A percentile compares a stretch with the other conserved stretches of the same genome.
phyloP scores from a whole-genome alignment of 1,140 invertebrate species.

The Calephelis nemesis region DNA sequence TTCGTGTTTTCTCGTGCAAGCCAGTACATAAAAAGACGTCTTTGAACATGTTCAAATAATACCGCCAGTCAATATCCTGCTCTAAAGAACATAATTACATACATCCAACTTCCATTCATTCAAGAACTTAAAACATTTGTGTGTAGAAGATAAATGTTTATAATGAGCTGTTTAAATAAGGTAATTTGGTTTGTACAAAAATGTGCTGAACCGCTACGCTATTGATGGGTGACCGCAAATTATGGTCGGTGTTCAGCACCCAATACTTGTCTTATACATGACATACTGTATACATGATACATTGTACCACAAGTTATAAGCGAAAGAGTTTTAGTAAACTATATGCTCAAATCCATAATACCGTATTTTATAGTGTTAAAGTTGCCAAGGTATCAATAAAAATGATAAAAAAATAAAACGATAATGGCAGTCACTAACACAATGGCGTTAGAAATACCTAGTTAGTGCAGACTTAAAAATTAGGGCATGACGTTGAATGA shows the following conservation, averaged over 20 bases:
- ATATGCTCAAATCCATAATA: no score
- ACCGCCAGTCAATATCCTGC: background rate
- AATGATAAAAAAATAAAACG: no score
- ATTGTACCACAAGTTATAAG: background rate
- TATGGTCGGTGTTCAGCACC: background rate
- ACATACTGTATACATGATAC: background rate
- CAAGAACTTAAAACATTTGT: background rate
- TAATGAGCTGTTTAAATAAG: constrained; percentile 7
- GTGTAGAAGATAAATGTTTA: background rate
- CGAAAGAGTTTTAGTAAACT: no score
- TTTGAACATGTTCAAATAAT: background rate
- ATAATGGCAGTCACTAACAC: no score
- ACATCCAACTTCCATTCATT: constrained; percentile 4
- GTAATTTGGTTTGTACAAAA: constrained; percentile 13
- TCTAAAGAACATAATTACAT: constrained; percentile 13
- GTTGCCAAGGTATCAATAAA: no score
- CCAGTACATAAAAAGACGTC: background rate
- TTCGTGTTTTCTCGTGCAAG: background rate
- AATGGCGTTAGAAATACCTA: no score
- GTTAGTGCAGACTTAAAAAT: no score
- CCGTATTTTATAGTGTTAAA: no score
- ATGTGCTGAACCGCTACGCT: constrained; percentile 8
- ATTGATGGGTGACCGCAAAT: constrained; percentile 20
- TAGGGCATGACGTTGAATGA: no score
- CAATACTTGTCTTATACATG: constrained; percentile 3